Evolutionary conservation across 2,113 vertebrate species (phyloP).

Genomic region (Plectropomus leopardus): DNA sequence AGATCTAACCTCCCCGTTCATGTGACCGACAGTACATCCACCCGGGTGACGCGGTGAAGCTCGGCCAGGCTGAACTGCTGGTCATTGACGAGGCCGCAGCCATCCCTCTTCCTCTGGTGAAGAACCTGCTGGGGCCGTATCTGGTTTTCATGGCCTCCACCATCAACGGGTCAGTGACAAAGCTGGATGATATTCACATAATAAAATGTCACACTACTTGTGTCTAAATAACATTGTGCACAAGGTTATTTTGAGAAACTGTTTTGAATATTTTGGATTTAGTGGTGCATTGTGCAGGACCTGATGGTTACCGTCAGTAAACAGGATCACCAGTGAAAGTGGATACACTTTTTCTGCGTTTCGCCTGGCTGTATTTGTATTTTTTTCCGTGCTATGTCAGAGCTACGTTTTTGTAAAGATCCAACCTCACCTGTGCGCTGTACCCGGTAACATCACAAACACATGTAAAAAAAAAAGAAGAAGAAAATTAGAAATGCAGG

Average conservation of each 20-base stretch:
- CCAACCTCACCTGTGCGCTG: too few relatives aligned
- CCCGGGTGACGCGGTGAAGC: conserved; percentile 93
- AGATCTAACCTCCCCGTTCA: neutral
- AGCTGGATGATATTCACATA: neutral
- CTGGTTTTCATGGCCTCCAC: conserved; percentile 99
- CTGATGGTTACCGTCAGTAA: too few relatives aligned
- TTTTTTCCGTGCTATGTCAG: too few relatives aligned
- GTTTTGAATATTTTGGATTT: neutral
- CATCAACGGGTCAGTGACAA: conserved; percentile 90
- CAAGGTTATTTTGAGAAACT: neutral
- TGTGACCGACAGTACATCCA: conserved; percentile 92
- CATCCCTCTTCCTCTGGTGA: conserved; percentile 95
- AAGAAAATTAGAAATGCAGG: too few relatives aligned
- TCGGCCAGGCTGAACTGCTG: conserved; percentile 96
- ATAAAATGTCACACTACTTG: neutral
- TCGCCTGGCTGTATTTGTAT: too few relatives aligned
- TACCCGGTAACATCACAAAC: too few relatives aligned
- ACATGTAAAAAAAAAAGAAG: too few relatives aligned
- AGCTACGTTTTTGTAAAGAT: too few relatives aligned
- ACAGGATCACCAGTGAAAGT: too few relatives aligned
- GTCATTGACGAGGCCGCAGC: conserved; percentile 98
- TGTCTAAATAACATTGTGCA: neutral
- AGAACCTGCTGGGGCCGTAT: conserved; percentile 94
- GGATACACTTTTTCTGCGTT: too few relatives aligned
- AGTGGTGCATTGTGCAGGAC: too few relatives aligned